Percentiles rank a stretch among this genome's conserved stretches.
These are phyloP conservation scores for Morbakka virulenta DNA, from an alignment of 30 jellyfish, hydroid and myxozoan species.

Conservation along the genomic window DNA sequence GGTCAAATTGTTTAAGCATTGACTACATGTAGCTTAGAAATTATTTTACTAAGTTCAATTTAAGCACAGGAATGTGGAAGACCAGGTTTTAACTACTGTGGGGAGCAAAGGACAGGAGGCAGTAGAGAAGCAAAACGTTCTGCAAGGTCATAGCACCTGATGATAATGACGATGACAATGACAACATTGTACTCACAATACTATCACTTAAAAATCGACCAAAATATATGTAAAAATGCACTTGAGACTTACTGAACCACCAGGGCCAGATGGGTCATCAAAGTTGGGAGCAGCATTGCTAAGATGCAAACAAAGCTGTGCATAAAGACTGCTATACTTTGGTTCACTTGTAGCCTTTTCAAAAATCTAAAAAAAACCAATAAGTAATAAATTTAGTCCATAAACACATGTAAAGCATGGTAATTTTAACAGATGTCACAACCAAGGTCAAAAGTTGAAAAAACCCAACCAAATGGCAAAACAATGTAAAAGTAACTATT, in stretches of 20 bases:
- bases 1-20: too few species aligned
- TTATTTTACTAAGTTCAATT: too few species aligned
- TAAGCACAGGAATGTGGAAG: too few species aligned
- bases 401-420: background rate
- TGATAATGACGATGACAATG: background rate
- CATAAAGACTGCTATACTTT: slow-evolving; percentile 82
- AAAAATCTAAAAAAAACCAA: slow-evolving; percentile 51
- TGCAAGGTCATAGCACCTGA: background rate
- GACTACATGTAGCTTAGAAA: too few species aligned
- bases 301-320: slow-evolving; percentile 77
- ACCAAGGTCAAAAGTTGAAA: too few species aligned
- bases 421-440: too few species aligned
- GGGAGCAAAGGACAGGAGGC: too few species aligned
- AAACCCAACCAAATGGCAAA: too few species aligned
- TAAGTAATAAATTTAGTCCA: background rate
- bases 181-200: too few species aligned
- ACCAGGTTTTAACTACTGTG: too few species aligned
- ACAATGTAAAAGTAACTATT: too few species aligned
- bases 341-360: slow-evolving; percentile 91
- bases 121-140: background rate
- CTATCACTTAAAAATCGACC: background rate
- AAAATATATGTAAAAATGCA: background rate
- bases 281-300: slow-evolving; percentile 90
- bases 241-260: slow-evolving; percentile 54
- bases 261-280: slow-evolving; percentile 74